Conservation (phyloP, 2,888 invertebrate species). For the Rhyacophila evoluta region DNA sequence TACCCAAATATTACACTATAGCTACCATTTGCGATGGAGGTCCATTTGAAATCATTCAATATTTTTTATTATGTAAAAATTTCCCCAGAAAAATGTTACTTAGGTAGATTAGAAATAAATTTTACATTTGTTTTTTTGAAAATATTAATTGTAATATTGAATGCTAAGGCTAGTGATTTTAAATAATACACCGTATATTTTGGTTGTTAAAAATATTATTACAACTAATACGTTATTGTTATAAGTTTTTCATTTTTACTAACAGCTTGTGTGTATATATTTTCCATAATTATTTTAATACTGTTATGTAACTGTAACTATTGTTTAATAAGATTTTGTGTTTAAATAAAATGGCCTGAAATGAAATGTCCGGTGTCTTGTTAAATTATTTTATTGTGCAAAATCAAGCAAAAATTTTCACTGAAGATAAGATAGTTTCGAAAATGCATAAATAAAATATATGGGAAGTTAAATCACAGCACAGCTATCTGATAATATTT, state of each 20-base stretch:
- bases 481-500: slow-evolving; percentile 1
- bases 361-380: background rate
- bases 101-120: background rate
- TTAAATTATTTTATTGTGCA: slow-evolving; percentile 31
- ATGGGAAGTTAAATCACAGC: slow-evolving; percentile 18
- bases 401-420: slow-evolving; percentile 26
- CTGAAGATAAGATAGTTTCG: background rate
- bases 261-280: background rate
- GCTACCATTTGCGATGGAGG: too few species aligned
- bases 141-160: background rate
- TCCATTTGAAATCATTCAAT: too few species aligned
- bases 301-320: background rate
- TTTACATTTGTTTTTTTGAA: too few species aligned
- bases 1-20: too few species aligned
- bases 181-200: background rate
- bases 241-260: background rate
- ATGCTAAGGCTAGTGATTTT: slow-evolving; percentile 20
- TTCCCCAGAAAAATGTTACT: background rate
- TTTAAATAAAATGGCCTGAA: background rate
- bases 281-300: background rate
- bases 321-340: background rate
- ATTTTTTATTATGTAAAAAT: too few species aligned
- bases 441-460: slow-evolving; percentile 23
- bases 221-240: background rate
- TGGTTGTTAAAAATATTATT: background rate